Conservation (phyloP, 2,113 vertebrate genomes). For the Corythornis vintsioides region DNA sequence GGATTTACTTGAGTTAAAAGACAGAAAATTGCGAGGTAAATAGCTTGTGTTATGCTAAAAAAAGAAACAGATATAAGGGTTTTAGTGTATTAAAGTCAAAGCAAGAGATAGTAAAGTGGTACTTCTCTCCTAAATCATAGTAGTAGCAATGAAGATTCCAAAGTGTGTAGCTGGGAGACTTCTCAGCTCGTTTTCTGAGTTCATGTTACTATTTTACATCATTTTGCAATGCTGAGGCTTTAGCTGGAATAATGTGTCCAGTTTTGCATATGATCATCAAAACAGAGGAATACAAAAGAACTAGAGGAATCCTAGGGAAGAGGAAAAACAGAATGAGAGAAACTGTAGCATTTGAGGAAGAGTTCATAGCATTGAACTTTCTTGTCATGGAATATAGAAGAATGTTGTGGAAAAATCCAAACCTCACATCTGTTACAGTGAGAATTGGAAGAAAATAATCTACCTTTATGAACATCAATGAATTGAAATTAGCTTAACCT, state of each 20-base stretch:
- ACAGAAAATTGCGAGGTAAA: neutral
- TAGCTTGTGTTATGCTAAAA: neutral
- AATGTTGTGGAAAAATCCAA: neutral
- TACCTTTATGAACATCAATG: neutral
- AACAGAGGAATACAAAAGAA: neutral
- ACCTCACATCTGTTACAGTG: accelerated
- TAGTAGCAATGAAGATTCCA: neutral
- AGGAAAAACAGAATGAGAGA: neutral
- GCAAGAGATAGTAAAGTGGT: neutral
- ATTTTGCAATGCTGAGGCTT: neutral
- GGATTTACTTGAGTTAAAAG: neutral
- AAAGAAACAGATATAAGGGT: neutral
- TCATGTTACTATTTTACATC: neutral
- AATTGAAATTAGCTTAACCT: neutral
- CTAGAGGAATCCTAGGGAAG: neutral
- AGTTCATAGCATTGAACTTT: neutral
- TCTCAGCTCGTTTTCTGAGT: neutral
- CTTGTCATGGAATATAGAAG: neutral
- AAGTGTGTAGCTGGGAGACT: neutral
- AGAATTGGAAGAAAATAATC: neutral
- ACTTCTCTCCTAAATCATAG: neutral
- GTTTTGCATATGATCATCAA: neutral
- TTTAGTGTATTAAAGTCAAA: neutral
- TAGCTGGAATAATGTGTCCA: neutral
- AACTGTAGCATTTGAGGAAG: neutral